Evolutionary conservation across 2,113 vertebrate species (phyloP).

Genomic region (Cryptotis parvus): DNA sequence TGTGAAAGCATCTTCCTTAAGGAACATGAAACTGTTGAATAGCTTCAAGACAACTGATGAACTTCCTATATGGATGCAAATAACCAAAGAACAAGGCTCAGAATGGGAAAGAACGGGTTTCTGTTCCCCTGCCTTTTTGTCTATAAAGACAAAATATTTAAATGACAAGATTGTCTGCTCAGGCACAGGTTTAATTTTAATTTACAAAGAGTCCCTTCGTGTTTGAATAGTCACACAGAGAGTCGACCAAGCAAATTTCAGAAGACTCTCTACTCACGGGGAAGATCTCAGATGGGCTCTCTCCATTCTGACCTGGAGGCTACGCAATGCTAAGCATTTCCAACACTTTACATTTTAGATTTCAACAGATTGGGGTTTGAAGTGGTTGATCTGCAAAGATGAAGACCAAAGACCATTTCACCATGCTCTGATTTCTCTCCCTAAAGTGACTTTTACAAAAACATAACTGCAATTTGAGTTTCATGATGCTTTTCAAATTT

Average conservation of each 20-base stretch:
- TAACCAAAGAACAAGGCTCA: not conserved
- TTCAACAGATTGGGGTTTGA: not conserved
- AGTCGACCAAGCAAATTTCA: not conserved
- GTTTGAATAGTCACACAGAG: not conserved
- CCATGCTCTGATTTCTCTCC: slow-evolving; percentile 10
- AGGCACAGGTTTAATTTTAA: not conserved
- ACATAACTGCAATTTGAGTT: slow-evolving; percentile 19
- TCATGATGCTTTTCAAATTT: slow-evolving; percentile 50
- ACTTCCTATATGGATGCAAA: slow-evolving; percentile 1
- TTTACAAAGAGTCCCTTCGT: not conserved
- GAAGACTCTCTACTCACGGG: not conserved
- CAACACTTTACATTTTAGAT: not conserved
- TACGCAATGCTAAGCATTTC: not conserved
- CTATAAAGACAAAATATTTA: not conserved
- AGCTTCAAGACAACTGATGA: too few species aligned
- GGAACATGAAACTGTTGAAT: not conserved
- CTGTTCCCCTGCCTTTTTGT: not conserved
- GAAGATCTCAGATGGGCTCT: not conserved
- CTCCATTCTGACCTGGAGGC: not conserved
- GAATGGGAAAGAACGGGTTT: not conserved
- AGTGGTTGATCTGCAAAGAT: not conserved
- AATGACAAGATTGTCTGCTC: not conserved
- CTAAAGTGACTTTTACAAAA: slow-evolving; percentile 37
- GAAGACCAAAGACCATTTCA: not conserved
- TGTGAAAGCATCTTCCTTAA: not conserved